Evolutionary conservation across 2,888 invertebrate species (phyloP).

Genomic region (Xiphydria camelus): DNA sequence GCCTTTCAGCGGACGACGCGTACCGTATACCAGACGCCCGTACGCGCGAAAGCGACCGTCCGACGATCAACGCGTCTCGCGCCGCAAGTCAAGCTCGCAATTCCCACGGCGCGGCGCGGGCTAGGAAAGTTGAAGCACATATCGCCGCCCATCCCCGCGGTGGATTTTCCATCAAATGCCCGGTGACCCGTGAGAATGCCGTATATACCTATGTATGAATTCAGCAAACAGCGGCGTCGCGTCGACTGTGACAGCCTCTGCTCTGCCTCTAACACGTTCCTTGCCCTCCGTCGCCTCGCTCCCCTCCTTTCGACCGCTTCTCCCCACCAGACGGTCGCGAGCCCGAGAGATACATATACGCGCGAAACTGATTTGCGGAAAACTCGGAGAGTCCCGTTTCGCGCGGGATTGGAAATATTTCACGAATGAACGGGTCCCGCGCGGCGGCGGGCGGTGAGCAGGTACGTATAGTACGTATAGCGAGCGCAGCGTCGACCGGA

Average conservation of each 20-base stretch:
- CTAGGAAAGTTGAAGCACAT: conserved; percentile 7
- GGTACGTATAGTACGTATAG: too few relatives aligned
- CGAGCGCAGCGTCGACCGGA: too few relatives aligned
- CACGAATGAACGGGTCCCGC: conserved; percentile 20
- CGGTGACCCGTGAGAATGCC: conserved; percentile 52
- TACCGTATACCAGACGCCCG: too few relatives aligned
- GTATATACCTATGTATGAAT: conserved; percentile 50
- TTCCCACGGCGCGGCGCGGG: background rate
- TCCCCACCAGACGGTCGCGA: conserved; percentile 8
- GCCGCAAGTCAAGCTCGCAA: too few relatives aligned
- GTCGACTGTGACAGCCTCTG: conserved; percentile 26
- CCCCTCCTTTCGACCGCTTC: conserved; percentile 18
- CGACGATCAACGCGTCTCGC: too few relatives aligned
- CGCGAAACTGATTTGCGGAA: conserved; percentile 8
- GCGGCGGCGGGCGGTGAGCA: too few relatives aligned
- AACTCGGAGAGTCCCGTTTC: conserved; percentile 15
- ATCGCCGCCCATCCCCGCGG: background rate
- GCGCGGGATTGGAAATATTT: conserved; percentile 29
- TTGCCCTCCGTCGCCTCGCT: conserved; percentile 6
- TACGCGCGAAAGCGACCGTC: too few relatives aligned
- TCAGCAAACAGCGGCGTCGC: conserved; percentile 47
- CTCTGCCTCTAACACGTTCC: conserved; percentile 19
- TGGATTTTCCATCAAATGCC: conserved; percentile 43
- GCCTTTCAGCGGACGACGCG: too few relatives aligned
- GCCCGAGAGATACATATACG: background rate